Conservation (phyloP, 1,140 invertebrate genomes). For the Eumeta japonica region DNA sequence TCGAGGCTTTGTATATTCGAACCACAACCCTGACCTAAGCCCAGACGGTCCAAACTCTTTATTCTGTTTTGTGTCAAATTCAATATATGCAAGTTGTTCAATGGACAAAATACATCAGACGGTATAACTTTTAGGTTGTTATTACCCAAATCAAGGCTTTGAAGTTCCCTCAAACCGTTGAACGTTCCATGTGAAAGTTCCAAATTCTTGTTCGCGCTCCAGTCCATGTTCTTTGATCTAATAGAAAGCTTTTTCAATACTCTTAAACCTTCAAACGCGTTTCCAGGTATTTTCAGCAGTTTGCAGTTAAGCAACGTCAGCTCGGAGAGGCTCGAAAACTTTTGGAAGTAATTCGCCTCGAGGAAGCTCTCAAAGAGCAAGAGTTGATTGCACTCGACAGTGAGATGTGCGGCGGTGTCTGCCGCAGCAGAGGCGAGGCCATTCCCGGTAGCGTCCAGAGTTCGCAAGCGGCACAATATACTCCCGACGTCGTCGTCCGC, state of each 20-base stretch:
- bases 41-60: conserved; percentile 69
- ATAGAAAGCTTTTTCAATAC: conserved; percentile 74
- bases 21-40: conserved; percentile 62
- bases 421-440: conserved; percentile 56
- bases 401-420: conserved; percentile 70
- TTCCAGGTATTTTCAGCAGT: conserved; percentile 71
- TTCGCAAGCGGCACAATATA: conserved; percentile 68
- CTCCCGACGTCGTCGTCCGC: conserved; percentile 32
- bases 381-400: conserved; percentile 74
- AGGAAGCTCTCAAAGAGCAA: conserved; percentile 79
- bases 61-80: conserved; percentile 82
- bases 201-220: conserved; percentile 68
- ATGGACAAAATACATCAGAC: conserved; percentile 70
- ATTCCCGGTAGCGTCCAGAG: conserved; percentile 67
- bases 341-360: conserved; percentile 70
- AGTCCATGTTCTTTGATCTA: conserved; percentile 74
- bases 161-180: conserved; percentile 71
- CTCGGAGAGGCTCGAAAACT: conserved; percentile 71
- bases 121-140: conserved; percentile 79
- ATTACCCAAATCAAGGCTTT: conserved; percentile 72
- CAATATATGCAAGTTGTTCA: conserved; percentile 75
- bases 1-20: conserved; percentile 71
- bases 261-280: conserved; percentile 73
- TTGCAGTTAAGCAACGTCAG: conserved; percentile 77
- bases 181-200: conserved; percentile 69